phyloP scores from a whole-genome alignment of 2,888 invertebrate genomes.

The Cheilosia vulpina region DNA sequence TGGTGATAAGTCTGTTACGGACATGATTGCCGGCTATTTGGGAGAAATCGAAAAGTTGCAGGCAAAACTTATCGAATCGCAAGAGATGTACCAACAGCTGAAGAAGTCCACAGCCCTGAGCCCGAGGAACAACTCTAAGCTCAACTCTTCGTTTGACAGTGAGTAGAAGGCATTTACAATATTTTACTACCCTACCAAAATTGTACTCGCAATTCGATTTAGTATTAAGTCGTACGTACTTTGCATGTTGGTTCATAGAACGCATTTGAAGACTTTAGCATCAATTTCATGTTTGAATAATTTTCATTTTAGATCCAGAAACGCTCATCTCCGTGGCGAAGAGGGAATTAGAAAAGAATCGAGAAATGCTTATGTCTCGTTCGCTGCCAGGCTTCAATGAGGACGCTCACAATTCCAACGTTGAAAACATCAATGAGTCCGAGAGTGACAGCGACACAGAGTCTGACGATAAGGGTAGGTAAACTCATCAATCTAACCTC shows the following conservation, averaged over 20 bases:
- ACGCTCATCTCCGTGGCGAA: slow-evolving; percentile 91
- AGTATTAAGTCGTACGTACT: too few species aligned
- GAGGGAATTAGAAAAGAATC: slow-evolving; percentile 89
- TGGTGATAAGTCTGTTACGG: slow-evolving; percentile 85
- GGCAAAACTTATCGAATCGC: slow-evolving; percentile 94
- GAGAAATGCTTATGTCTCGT: slow-evolving; percentile 83
- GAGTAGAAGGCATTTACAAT: slow-evolving; percentile 22
- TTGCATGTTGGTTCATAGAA: too few species aligned
- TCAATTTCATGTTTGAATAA: background rate
- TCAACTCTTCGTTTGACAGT: slow-evolving; percentile 77
- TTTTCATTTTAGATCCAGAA: slow-evolving; percentile 81
- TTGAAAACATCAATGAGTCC: slow-evolving; percentile 85
- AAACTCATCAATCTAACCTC: background rate
- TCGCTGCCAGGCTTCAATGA: slow-evolving; percentile 84
- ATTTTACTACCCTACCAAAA: too few species aligned
- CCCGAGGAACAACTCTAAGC: slow-evolving; percentile 70
- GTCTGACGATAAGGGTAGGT: slow-evolving; percentile 85
- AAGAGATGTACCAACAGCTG: slow-evolving; percentile 90
- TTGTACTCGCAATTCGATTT: too few species aligned
- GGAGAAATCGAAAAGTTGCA: slow-evolving; percentile 95
- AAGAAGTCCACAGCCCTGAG: slow-evolving; percentile 83
- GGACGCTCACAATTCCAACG: slow-evolving; percentile 85
- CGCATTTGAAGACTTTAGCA: background rate
- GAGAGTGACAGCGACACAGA: slow-evolving; percentile 86
- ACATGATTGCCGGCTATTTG: slow-evolving; percentile 92